These are phyloP conservation scores for Laticauda colubrina DNA, from an alignment of 2,113 vertebrate genomes.

Conservation along the genomic window DNA sequence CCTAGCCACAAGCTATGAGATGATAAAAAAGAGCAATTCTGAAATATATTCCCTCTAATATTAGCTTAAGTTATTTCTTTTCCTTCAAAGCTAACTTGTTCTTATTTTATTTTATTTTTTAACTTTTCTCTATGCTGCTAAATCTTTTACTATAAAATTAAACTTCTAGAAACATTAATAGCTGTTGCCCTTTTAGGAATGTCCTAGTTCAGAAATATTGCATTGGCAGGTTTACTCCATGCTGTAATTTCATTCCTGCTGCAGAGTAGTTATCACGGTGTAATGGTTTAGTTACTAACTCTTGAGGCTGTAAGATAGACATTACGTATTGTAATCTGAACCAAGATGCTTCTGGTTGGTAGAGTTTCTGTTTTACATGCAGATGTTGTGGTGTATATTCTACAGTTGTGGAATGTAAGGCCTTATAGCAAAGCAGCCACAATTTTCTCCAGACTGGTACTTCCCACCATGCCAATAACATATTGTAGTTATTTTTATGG, in stretches of 20 bases:
- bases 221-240: constrained; percentile 41
- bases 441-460: no score
- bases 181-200: constrained; percentile 57
- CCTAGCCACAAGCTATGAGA: constrained; percentile 53
- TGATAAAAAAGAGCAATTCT: constrained; percentile 58
- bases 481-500: no score
- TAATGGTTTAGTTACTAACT: constrained; percentile 16
- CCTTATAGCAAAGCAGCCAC: no score
- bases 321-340: constrained; percentile 10
- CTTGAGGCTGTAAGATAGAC: not conserved
- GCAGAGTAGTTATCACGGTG: constrained; percentile 19
- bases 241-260: constrained; percentile 25
- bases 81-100: constrained; percentile 33
- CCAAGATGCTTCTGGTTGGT: not conserved
- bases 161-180: constrained; percentile 58
- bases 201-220: constrained; percentile 59
- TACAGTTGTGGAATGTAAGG: no score
- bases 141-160: constrained; percentile 52
- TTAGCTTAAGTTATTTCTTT: constrained; percentile 64
- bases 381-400: not conserved
- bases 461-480: no score
- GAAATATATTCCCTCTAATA: constrained; percentile 61
- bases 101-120: constrained; percentile 2
- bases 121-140: constrained; percentile 40
- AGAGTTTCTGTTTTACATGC: not conserved